Base-by-base conservation (phyloP, 2,888 invertebrate species). In the Gymnocheta viridis region DNA sequence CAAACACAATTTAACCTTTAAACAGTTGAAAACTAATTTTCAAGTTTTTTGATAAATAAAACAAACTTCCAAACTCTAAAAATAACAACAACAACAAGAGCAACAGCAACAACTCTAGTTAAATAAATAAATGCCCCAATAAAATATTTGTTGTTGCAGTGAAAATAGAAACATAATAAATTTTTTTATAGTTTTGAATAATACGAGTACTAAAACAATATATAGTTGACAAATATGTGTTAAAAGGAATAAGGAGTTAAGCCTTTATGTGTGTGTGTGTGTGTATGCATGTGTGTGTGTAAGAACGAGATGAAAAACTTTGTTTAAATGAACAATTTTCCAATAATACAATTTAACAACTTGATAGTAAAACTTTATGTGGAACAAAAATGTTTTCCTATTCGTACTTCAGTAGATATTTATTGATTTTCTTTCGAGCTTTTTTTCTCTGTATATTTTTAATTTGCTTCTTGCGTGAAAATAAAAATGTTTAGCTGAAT, bases 331-430 rank as follows among this genome's bases (percentile, higher is more conserved):
- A 67, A 70, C 38, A 73, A 56, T 58, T 70, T 76, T 56, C 44
- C 83, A 66, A 76, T 80, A 80, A 83, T 72, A 76, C 74, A 54
- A 66, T 72, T 80, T 72, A 76, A 80, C 58, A 80, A 70, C 14
- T 83, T 69, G 49, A 38, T 19, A 29, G 22, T 17, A 27, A 49
- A 76, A 76, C 47, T 82, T 72, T 66, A 27, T 64, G 9, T n/a
- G 32, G 27, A 38, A 51, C 58, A 24, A 60, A 66, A 51, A 29
- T 10, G 9, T n/a, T 24, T 54, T 22, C 5, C 27, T 10, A 14
- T 2, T 64, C 47, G 35, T 17, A 62, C 38, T 83, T 64, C 41
- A 56, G 67, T 49, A 56, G 67, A 64, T n/a, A 58, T 70, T 76
- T 83, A 79, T 74, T 70, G 76, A 80, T 79, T 70, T 79, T 64